Evolutionary conservation across 2,797 vertebrate species (phyloP), one percentile per base, ranked within the genome.

Genomic region (Melanogrammus aeglefinus): DNA sequence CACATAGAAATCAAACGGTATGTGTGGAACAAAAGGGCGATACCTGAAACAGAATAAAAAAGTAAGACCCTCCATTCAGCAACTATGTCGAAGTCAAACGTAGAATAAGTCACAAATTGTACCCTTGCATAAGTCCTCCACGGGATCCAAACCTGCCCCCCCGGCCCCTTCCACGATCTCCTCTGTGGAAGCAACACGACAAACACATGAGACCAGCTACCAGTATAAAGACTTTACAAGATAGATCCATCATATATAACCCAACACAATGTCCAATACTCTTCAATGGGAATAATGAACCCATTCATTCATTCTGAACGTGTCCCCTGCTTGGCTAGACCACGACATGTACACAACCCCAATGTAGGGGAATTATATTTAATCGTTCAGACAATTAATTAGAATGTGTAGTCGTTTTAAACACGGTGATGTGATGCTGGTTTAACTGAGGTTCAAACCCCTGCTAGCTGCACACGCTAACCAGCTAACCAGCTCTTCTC

Each of bases 1-100:
- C 93, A 99, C 96, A 80, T 98, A 99, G 88, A 99, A 99, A 76
- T 98, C 97, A 81, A 99, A 99, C 0, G 97, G 97, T 81, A 99
- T 99, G 90, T 99, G 97, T 1, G 97, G 97, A 79, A 99, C 97
- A 83, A 99, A 99, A 0, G 97, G 97, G 8, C 97, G 94, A 90
- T 98, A 99, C 92, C 97, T 99, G 74, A 76, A 81, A 80, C 29
- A 16, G n/a, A 72, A 73, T 5, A 73, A 35, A 57, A 84, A 33
- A 35, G 44, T 70, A 12, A 57, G 24, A 33, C 3, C 14, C 21
- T 72, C 70, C 13, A 33, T 18, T 16, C 70, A 72, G 24, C 69
- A 71, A 72, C 70, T 35, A 72, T 72, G 16, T 31, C 4, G 29
- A 35, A 35, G 29, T 6, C 31, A 72, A 72, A 35, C 18, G 1